Conservation (phyloP, 1,140 invertebrate species). For the Aphaenogaster floridana region DNA sequence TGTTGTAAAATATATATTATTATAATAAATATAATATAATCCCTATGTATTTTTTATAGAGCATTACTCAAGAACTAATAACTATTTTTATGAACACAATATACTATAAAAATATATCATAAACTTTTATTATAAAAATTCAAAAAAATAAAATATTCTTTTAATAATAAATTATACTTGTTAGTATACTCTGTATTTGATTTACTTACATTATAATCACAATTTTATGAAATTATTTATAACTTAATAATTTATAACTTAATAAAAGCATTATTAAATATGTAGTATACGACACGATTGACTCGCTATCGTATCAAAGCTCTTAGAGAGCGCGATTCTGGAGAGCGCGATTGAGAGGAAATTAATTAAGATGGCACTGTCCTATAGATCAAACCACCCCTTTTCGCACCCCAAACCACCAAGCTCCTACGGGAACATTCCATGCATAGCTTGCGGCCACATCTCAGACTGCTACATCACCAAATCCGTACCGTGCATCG, state of each 20-base stretch:
- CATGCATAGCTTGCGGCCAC: conserved; percentile 76
- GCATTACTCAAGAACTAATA: background rate
- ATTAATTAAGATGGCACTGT: conserved; percentile 76
- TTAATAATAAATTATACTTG: background rate
- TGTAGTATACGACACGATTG: conserved; percentile 23
- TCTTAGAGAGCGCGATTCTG: conserved; percentile 44
- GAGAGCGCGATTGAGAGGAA: conserved; percentile 66
- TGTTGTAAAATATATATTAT: background rate
- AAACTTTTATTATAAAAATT: background rate
- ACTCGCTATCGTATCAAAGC: conserved; percentile 44
- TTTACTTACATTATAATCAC: background rate
- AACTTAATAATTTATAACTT: background rate
- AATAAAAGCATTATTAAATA: background rate
- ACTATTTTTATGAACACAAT: background rate
- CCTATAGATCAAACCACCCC: conserved; percentile 68
- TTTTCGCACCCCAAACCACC: conserved; percentile 71
- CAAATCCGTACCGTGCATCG: conserved; percentile 73
- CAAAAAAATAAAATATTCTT: background rate
- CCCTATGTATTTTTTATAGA: background rate
- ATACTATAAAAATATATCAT: background rate
- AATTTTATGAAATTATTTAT: background rate
- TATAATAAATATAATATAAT: conserved; percentile 2
- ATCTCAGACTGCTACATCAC: conserved; percentile 74
- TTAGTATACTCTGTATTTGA: background rate
- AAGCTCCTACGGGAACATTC: conserved; percentile 71